Percentiles rank a stretch among this genome's conserved stretches.
phyloP scores from a whole-genome alignment of 2,797 vertebrate genomes.

The Hoplostethus atlanticus region DNA sequence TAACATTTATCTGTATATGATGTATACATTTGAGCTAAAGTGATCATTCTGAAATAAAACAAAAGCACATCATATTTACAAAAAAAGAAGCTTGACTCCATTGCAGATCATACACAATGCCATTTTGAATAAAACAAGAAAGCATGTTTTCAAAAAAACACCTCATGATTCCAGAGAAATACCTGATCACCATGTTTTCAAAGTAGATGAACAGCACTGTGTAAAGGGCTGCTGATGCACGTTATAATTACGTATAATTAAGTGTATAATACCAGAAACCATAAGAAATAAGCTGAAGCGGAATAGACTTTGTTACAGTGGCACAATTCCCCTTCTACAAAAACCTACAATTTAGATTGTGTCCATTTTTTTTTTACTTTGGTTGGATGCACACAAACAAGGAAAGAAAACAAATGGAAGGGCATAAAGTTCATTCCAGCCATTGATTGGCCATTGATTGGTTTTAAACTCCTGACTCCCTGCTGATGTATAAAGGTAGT shows the following conservation, averaged over 20 bases:
- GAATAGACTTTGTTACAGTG: slow-evolving; percentile 27
- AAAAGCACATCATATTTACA: slow-evolving; percentile 70
- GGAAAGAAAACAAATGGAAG: slow-evolving; percentile 52
- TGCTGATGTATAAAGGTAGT: slow-evolving; percentile 89
- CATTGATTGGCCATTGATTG: slow-evolving; percentile 48
- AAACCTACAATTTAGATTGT: slow-evolving; percentile 29
- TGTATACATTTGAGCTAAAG: slow-evolving; percentile 39
- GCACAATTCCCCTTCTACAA: slow-evolving; percentile 13
- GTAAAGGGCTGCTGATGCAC: slow-evolving; percentile 44
- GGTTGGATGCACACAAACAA: slow-evolving; percentile 61
- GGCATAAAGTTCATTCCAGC: slow-evolving; percentile 20
- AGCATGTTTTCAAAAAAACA: slow-evolving; percentile 42
- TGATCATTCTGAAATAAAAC: slow-evolving; percentile 51
- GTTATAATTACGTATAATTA: slow-evolving; percentile 6
- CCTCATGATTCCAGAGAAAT: slow-evolving; percentile 51
- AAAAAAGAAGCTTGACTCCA: slow-evolving; percentile 28
- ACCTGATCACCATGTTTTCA: slow-evolving; percentile 26
- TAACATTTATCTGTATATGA: slow-evolving; percentile 49
- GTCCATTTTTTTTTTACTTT: slow-evolving; percentile 56
- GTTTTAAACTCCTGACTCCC: slow-evolving; percentile 88
- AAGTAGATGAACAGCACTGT: slow-evolving; percentile 43
- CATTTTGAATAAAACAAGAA: slow-evolving; percentile 56
- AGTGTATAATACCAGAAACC: slow-evolving; percentile 51
- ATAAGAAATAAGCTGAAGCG: slow-evolving; percentile 42
- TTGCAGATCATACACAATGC: slow-evolving; percentile 41